Base-by-base conservation (phyloP, 2,888 invertebrate genomes). In the Papilio elwesi region DNA sequence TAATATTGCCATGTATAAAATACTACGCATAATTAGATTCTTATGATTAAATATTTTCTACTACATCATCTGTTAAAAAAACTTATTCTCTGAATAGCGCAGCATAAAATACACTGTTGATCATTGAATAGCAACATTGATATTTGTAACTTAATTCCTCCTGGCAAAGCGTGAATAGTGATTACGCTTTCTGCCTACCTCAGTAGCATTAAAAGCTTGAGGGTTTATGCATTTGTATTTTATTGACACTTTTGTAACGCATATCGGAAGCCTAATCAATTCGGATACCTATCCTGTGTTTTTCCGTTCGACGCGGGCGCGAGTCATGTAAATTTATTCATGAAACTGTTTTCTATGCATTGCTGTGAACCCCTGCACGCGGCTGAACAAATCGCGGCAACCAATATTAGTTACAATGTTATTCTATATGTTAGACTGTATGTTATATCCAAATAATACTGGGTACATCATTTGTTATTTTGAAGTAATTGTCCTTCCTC, bases 321-420 rank as follows among this genome's bases (percentile, higher is more conserved):
- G 82, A 81, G 77, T 77, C 78, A 85, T 84, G 84, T 81, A 87
- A 87, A 89, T 88, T 88, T 89, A 89, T 89, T 89, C 88, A 89
- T 89, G 85, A 80, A 87, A 86, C 82, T 83, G 72, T 80, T 85
- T 84, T 79, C 83, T 83, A 86, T 86, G 85, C 87, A 87, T 87
- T 81, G 85, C 80, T 81, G 81, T 76, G 77, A 78, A 82, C 79
- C 80, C 78, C 77, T 76, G 74, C 77, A 75, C 74, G 79, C 79
- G 79, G 76, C 70, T 72, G 73, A 75, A 72, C 68, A 74, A 71
- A 78, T 75, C 64, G 7, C 38, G 68, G 13, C 43, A 59, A 68
- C 53, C 43, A 16, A 47, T 16, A 48, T 68, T 57, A 57, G 74
- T 77, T 73, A 68, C 70, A 71, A 72, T 68, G 73, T 70, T 57